Evolutionary conservation across 2,888 invertebrate species (phyloP).

Genomic region (Oligia strigilis): DNA sequence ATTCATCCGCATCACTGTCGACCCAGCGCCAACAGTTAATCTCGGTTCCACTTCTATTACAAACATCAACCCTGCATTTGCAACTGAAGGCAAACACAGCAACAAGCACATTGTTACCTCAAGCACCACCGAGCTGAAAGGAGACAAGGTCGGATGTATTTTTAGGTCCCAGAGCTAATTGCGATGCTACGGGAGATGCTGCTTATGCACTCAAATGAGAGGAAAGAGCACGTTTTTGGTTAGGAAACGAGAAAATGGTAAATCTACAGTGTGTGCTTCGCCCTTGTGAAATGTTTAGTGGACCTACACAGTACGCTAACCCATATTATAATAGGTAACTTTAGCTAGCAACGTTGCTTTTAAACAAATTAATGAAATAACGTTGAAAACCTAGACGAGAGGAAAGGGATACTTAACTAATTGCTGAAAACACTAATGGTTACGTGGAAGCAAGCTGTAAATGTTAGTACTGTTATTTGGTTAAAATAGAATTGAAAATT

Average conservation of each 20-base stretch:
- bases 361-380: constrained; percentile 21
- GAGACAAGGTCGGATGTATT: constrained; percentile 50
- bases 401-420: constrained; percentile 29
- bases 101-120: constrained; percentile 51
- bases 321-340: constrained; percentile 26
- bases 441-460: neutral
- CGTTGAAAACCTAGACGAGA: neutral
- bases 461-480: neutral
- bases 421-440: constrained; percentile 32
- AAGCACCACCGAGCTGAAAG: constrained; percentile 45
- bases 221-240: constrained; percentile 26
- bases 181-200: constrained; percentile 30
- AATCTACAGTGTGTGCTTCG: neutral
- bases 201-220: constrained; percentile 51
- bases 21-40: neutral
- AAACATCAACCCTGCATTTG: neutral
- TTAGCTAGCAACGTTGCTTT: neutral
- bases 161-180: constrained; percentile 62
- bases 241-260: constrained; percentile 7
- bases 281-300: neutral
- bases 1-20: too few species aligned
- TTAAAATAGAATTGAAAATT: neutral
- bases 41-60: neutral
- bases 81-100: neutral
- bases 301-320: neutral